Percentiles rank a stretch among this genome's conserved stretches.
phyloP scores from a whole-genome alignment of 2,888 invertebrate species.

The Pelosia muscerda region DNA sequence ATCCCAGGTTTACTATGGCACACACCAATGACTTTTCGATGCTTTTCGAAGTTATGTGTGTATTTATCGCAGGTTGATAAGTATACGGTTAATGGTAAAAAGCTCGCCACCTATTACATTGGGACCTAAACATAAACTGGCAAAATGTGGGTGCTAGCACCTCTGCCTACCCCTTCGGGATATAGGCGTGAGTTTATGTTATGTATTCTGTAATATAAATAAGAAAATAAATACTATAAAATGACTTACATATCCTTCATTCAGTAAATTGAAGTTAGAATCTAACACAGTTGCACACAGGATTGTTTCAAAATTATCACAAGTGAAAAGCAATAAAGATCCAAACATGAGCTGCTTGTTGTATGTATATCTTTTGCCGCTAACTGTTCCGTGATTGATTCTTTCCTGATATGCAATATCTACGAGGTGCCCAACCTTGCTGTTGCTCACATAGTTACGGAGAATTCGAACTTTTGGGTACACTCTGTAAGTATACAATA shows the following conservation, averaged over 20 bases:
- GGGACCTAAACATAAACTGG: no score
- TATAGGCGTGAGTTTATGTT: no score
- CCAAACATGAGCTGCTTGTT: conserved; percentile 90
- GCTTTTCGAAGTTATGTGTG: no score
- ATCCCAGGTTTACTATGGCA: no score
- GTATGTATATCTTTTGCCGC: conserved; percentile 61
- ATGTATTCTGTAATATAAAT: background rate
- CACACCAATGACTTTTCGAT: no score
- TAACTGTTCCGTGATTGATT: conserved; percentile 46
- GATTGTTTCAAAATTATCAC: conserved; percentile 89
- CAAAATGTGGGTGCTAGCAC: no score
- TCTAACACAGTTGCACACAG: conserved; percentile 90
- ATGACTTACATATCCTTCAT: conserved; percentile 85
- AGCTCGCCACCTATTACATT: no score
- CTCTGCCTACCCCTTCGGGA: no score
- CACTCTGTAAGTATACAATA: conserved; percentile 61
- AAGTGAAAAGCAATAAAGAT: conserved; percentile 90
- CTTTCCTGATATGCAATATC: conserved; percentile 75
- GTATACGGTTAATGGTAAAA: no score
- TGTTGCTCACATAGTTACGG: conserved; percentile 71
- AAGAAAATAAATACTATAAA: background rate
- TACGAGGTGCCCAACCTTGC: conserved; percentile 77
- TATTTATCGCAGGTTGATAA: no score
- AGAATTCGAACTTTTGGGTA: conserved; percentile 81
- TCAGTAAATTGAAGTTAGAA: conserved; percentile 72